phyloP scores from a whole-genome alignment of 2,888 invertebrate species.

The Melolontha melolontha region DNA sequence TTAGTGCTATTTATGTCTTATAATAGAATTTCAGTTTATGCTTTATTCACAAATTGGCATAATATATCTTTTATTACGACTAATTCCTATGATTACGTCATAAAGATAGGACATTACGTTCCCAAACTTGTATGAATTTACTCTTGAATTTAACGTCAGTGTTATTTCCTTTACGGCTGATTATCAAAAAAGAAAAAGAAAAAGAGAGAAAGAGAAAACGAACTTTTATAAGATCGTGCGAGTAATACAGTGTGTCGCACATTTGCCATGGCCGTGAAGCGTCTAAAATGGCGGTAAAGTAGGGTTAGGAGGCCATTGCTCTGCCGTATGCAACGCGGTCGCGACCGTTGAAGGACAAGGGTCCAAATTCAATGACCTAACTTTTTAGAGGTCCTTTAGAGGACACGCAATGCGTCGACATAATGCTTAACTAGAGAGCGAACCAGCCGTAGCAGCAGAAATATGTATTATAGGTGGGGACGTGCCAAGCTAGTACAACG shows the following conservation, averaged over 20 bases:
- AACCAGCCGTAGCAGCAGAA: slow-evolving; percentile 17
- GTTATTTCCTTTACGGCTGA: too few species aligned
- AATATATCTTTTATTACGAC: too few species aligned
- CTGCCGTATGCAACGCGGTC: slow-evolving; percentile 62
- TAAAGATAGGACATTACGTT: too few species aligned
- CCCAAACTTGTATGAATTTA: slow-evolving; percentile 9
- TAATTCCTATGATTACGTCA: too few species aligned
- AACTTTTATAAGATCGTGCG: slow-evolving; percentile 3
- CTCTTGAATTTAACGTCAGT: too few species aligned
- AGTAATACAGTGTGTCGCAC: slow-evolving; percentile 38
- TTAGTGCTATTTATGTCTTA: too few species aligned
- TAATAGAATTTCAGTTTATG: too few species aligned
- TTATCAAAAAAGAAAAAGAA: background rate
- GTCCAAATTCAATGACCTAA: slow-evolving; percentile 68
- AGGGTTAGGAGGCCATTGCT: slow-evolving; percentile 59
- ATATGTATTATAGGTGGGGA: slow-evolving; percentile 25
- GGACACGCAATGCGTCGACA: slow-evolving; percentile 64
- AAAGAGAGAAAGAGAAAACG: slow-evolving; percentile 3
- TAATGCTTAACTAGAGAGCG: slow-evolving; percentile 27
- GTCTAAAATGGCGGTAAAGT: slow-evolving; percentile 53
- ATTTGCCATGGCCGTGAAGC: slow-evolving; percentile 40
- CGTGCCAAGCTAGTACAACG: slow-evolving; percentile 22
- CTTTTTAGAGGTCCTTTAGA: slow-evolving; percentile 66
- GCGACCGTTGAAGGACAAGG: slow-evolving; percentile 65
- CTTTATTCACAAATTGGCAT: too few species aligned